Evolutionary conservation across 2,797 vertebrate genomes (phyloP), one percentile per base, ranked within the genome.

Genomic region (Esox masquinongy): DNA sequence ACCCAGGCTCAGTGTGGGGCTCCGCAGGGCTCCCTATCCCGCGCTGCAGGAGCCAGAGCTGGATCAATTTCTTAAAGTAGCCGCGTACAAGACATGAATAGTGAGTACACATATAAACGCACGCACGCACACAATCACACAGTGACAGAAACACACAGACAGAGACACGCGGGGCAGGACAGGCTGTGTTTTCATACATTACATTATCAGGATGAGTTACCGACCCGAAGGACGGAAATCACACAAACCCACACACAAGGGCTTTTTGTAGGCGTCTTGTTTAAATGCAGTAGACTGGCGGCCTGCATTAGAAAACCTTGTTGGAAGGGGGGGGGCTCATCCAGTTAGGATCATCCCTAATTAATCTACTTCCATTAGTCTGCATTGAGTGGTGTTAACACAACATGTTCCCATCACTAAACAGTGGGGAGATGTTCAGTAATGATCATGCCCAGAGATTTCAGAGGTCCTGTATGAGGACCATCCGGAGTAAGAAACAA

Each of bases 71-170:
- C 70, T 61, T 77, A 31, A 72, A 74, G 74, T 67, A 71, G 24
- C 72, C 36, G 26, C 72, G 68, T 73, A 70, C 68, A 79, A 75
- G 71, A 79, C 61, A 71, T 50, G 70, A 79, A 77, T 77, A 29
- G 75, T 68, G 77, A 86, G 49, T 26, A 77, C 67, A 77, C 75
- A 31, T 76, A 82, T 76, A 82, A 73, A 39, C 51, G 71, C 47
- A 49, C 47, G 14, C 47, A 53, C 51, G 8, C 51, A 56, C 51
- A 56, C 53, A 56, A 11, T 14, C 50, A 51, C 50, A 51, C 50
- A 51, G 15, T 5, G 16, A 5, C 16, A n/a, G 16, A 2, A 17
- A 8, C 16, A 19, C 51, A 53, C 51, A 53, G 6, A 53, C 51
- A 53, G 17, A 53, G n/a, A 24, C 22, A 14, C 22, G 14, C 19